Base-by-base conservation (phyloP, 2,113 vertebrate species). In the Lycaon pictus region DNA sequence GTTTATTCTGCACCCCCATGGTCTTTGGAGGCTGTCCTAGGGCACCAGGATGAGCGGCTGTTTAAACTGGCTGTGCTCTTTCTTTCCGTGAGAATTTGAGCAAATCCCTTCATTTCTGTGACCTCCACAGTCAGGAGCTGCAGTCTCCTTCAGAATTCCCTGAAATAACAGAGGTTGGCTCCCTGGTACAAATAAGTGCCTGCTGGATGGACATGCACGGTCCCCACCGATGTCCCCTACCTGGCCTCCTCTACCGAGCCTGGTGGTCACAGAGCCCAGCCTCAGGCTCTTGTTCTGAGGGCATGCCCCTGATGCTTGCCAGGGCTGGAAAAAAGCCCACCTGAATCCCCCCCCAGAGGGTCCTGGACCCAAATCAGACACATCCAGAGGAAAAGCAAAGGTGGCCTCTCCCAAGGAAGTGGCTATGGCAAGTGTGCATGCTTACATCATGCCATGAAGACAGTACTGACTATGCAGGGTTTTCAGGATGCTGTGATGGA, bases 401-500 rank as follows among this genome's bases (percentile, higher is more conserved):
- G 58, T 11, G 22, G 15, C 25, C 12, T 62, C 23, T 51, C 43
- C 56, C 35, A 15, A n/a, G 27, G 23, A 13, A 65, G 81, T 10
- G 53, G 55, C 3, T 27, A 9, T 23, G 77, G 48, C n/a, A 62
- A 81, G 43, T 17, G 15, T 48, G 20, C 2, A 3, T 25, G 35
- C 60, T 60, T 32, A 32, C 48, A 53, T 60, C 35, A 16, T 11
- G 4, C 22, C 3, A 10, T 58, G 17, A 51, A 74, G 74, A 22
- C 3, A 10, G 25, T 13, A 3, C 53, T 60, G 58, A 48, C 1
- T 0, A 0, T 17, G 20, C 11, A 2, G 35, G 43, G 69, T n/a
- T 56, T 55, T 55, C 23, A 62, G 71, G 51, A 48, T 8, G 27
- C 43, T 27, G 76, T 4, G 10, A 7, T 8, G 35, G 29, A 29